Evolutionary conservation across 2,888 invertebrate species (phyloP).

Genomic region (Drosophila sordidula): DNA sequence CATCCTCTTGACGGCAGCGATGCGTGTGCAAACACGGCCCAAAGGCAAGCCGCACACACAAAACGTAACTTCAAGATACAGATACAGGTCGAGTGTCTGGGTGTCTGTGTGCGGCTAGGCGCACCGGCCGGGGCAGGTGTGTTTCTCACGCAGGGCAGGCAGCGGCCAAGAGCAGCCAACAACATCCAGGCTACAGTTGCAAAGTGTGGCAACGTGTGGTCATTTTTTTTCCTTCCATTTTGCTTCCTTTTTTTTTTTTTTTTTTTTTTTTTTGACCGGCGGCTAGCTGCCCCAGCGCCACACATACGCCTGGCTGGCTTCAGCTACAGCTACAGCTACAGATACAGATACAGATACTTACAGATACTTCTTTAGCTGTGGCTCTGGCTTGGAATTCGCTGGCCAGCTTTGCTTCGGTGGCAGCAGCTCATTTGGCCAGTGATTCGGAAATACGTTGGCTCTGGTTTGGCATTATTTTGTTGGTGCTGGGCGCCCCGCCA

Average conservation of each 20-base stretch:
- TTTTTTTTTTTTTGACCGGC: slow-evolving; percentile 56
- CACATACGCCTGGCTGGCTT: slow-evolving; percentile 61
- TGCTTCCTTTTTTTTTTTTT: slow-evolving; percentile 27
- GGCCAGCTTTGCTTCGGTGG: background rate
- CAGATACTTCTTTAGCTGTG: background rate
- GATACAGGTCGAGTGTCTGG: slow-evolving; percentile 58
- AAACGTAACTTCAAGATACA: slow-evolving; percentile 65
- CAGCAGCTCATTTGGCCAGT: slow-evolving; percentile 59
- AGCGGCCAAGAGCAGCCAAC: slow-evolving; percentile 37
- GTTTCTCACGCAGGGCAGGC: slow-evolving; percentile 74
- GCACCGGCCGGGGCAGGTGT: slow-evolving; percentile 63
- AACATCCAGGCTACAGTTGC: slow-evolving; percentile 56
- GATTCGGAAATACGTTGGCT: slow-evolving; percentile 65
- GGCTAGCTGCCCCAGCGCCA: slow-evolving; percentile 61
- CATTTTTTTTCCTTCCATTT: slow-evolving; percentile 41
- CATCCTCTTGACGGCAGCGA: slow-evolving; percentile 57
- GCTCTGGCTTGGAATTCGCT: slow-evolving; percentile 18
- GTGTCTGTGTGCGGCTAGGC: slow-evolving; percentile 23
- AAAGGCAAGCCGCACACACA: slow-evolving; percentile 57
- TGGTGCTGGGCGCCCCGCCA: background rate
- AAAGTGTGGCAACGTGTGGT: slow-evolving; percentile 78
- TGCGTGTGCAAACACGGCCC: slow-evolving; percentile 66
- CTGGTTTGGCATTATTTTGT: slow-evolving; percentile 24
- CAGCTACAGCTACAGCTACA: slow-evolving; percentile 13
- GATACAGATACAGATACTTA: slow-evolving; percentile 15